Evolutionary conservation across 1,140 invertebrate species (phyloP).

Genomic region (Diorhabda carinulata): DNA sequence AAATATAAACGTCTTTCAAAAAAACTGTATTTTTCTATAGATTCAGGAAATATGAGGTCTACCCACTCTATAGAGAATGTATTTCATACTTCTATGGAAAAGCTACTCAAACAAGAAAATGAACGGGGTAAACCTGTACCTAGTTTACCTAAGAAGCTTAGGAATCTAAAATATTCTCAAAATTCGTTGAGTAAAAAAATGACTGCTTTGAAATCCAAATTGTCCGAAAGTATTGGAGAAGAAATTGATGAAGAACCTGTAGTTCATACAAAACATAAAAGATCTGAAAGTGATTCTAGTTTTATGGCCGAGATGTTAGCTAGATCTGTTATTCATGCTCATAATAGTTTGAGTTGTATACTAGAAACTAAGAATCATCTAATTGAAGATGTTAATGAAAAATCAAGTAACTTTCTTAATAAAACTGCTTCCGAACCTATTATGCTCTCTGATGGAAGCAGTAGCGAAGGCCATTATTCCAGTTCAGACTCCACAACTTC

Average conservation of each 20-base stretch:
- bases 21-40: constrained; percentile 22
- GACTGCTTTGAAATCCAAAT: constrained; percentile 48
- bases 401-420: constrained; percentile 24
- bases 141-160: constrained; percentile 53
- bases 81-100: constrained; percentile 44
- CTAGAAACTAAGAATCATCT: constrained; percentile 30
- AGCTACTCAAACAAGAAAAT: constrained; percentile 55
- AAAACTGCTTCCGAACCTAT: constrained; percentile 25
- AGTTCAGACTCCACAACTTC: constrained; percentile 30
- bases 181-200: constrained; percentile 53
- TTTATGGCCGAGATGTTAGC: constrained; percentile 62
- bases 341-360: constrained; percentile 53
- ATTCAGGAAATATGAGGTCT: constrained; percentile 18
- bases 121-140: constrained; percentile 50
- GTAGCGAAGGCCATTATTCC: constrained; percentile 24
- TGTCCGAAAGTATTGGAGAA: constrained; percentile 45
- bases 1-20: constrained; percentile 27
- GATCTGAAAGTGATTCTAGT: constrained; percentile 55
- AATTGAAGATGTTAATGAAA: constrained; percentile 32
- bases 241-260: constrained; percentile 36
- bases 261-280: constrained; percentile 48
- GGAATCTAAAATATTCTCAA: constrained; percentile 54
- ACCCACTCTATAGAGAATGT: constrained; percentile 28
- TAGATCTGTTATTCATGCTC: constrained; percentile 57
- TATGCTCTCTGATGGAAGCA: constrained; percentile 16